Percentiles rank a stretch among this genome's conserved stretches.
Evolutionary conservation across 2,888 invertebrate genomes (phyloP).

Genomic region (Eupithecia centaureata): DNA sequence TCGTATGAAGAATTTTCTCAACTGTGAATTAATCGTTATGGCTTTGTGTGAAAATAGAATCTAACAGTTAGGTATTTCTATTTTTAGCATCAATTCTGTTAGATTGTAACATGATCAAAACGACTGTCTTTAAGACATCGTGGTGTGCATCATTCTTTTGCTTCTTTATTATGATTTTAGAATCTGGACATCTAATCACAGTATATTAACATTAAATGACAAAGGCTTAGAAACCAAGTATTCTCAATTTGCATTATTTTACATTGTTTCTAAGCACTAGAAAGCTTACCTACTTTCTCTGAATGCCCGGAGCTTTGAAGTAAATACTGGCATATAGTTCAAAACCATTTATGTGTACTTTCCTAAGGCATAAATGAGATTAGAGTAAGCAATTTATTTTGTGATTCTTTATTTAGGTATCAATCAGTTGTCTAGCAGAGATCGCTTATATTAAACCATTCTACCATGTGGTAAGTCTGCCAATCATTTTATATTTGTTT

Average conservation of each 20-base stretch:
- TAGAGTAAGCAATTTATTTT: not conserved
- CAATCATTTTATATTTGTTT: too few species aligned
- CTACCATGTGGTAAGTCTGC: too few species aligned
- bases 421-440: not conserved
- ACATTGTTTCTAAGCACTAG: constrained; percentile 12
- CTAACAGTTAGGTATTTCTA: too few species aligned
- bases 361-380: not conserved
- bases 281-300: constrained; percentile 9
- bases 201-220: not conserved
- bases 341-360: not conserved
- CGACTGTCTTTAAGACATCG: too few species aligned
- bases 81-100: too few species aligned
- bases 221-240: not conserved
- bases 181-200: not conserved
- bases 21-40: too few species aligned
- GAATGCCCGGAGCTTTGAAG: not conserved
- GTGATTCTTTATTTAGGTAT: not conserved
- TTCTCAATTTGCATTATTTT: constrained; percentile 10
- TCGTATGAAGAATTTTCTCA: too few species aligned
- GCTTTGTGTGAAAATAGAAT: too few species aligned
- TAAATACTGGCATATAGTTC: not conserved
- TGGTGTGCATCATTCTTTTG: not conserved
- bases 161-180: not conserved
- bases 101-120: too few species aligned
- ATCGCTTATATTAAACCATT: too few species aligned